These are phyloP conservation scores for Masticophis lateralis DNA, from an alignment of 2,797 vertebrate genomes.

Conservation along the genomic window DNA sequence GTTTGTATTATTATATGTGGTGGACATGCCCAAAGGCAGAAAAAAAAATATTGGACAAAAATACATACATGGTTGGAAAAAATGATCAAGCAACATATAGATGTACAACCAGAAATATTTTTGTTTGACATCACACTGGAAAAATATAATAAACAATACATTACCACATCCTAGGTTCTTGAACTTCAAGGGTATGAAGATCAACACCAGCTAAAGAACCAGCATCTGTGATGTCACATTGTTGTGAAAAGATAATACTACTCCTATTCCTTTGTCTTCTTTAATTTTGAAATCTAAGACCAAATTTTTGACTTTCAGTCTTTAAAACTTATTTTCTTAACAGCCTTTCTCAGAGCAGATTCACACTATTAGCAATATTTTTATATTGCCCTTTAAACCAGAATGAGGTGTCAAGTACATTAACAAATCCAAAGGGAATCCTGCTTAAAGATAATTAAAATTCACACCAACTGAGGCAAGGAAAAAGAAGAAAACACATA, in stretches of 20 bases:
- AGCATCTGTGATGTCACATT: background rate
- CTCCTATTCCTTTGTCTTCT: background rate
- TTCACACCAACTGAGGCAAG: background rate
- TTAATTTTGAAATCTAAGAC: background rate
- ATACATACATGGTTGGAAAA: too few relatives aligned
- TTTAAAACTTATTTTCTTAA: background rate
- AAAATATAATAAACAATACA: background rate
- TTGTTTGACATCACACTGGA: too few relatives aligned
- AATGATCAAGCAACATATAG: too few relatives aligned
- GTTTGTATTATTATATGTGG: too few relatives aligned
- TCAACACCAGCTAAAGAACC: background rate
- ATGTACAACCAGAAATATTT: too few relatives aligned
- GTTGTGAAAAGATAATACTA: background rate
- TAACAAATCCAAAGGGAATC: background rate
- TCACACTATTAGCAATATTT: background rate
- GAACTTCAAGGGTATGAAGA: background rate
- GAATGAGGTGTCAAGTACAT: background rate
- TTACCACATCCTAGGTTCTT: background rate
- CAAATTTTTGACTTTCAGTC: background rate
- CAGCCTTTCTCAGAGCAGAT: background rate
- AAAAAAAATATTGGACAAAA: too few relatives aligned
- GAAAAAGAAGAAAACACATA: background rate
- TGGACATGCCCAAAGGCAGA: too few relatives aligned
- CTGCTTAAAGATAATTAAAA: background rate
- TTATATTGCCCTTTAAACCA: background rate